Evolutionary conservation across 2,113 vertebrate species (phyloP).

Genomic region (Agelaius tricolor): DNA sequence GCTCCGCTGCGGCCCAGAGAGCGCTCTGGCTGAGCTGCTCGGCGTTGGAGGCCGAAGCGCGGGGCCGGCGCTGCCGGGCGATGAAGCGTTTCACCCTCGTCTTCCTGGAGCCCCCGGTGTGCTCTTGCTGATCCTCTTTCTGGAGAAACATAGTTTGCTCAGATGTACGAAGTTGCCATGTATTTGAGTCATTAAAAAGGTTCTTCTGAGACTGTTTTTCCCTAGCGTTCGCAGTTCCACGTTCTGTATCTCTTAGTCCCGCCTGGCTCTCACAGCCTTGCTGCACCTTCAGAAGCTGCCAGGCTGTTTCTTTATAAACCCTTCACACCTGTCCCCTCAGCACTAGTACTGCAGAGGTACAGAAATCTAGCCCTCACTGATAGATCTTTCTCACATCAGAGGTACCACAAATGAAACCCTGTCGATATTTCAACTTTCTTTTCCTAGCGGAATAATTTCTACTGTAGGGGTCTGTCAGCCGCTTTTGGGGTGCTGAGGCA

Average conservation of each 20-base stretch:
- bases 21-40: background rate
- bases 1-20: background rate
- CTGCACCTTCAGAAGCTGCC: background rate
- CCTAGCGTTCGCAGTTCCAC: background rate
- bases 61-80: background rate
- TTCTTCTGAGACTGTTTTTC: too few relatives aligned
- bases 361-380: fast-evolving
- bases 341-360: background rate
- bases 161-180: fast-evolving
- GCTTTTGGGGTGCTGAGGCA: background rate
- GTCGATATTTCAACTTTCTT: background rate
- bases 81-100: background rate
- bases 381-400: background rate
- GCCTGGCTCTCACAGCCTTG: fast-evolving
- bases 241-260: fast-evolving
- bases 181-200: fast-evolving
- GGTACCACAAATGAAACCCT: background rate
- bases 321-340: fast-evolving
- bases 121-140: too few relatives aligned
- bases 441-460: fast-evolving
- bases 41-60: background rate
- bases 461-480: background rate
- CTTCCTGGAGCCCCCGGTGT: too few relatives aligned
- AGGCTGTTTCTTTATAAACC: background rate
- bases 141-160: background rate